Evolutionary conservation across 2,113 vertebrate genomes (phyloP).

Genomic region (Proterorhinus semilunaris): DNA sequence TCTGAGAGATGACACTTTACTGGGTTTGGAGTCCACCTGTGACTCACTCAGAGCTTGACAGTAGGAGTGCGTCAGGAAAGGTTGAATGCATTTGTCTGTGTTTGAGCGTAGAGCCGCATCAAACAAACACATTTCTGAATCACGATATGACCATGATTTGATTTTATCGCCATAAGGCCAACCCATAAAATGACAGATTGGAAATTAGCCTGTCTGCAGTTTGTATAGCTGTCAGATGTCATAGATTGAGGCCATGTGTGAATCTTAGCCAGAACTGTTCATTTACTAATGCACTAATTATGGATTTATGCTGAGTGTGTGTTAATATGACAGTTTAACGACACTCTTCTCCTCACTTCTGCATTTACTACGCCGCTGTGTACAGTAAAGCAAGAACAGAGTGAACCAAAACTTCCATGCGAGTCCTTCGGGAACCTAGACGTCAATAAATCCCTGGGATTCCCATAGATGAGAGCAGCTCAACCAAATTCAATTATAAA

Average conservation of each 20-base stretch:
- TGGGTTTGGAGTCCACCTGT: too few relatives aligned
- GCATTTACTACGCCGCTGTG: slow-evolving; percentile 48
- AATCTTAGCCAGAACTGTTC: background rate
- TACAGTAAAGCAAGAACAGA: slow-evolving; percentile 52
- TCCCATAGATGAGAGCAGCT: slow-evolving; percentile 52
- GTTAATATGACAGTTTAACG: slow-evolving; percentile 50
- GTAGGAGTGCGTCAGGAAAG: too few relatives aligned
- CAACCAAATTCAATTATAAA: slow-evolving; percentile 45
- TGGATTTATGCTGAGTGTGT: slow-evolving; percentile 47
- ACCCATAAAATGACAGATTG: too few relatives aligned
- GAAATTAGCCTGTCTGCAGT: background rate
- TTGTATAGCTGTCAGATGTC: background rate
- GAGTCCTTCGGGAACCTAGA: slow-evolving; percentile 47
- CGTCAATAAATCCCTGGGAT: slow-evolving; percentile 52
- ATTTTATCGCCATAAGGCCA: too few relatives aligned
- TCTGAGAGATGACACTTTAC: too few relatives aligned
- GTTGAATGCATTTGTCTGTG: too few relatives aligned
- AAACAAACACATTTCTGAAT: too few relatives aligned
- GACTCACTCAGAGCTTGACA: too few relatives aligned
- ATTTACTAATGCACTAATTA: slow-evolving; percentile 32
- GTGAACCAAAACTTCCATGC: slow-evolving; percentile 45
- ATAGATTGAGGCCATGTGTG: background rate
- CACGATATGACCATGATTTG: too few relatives aligned
- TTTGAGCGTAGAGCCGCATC: too few relatives aligned
- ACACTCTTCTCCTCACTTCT: slow-evolving; percentile 32